A percentile compares a stretch with the other conserved stretches of the same genome.
Conservation (phyloP, 2,797 vertebrate genomes). For the Cyclopterus lumpus region DNA sequence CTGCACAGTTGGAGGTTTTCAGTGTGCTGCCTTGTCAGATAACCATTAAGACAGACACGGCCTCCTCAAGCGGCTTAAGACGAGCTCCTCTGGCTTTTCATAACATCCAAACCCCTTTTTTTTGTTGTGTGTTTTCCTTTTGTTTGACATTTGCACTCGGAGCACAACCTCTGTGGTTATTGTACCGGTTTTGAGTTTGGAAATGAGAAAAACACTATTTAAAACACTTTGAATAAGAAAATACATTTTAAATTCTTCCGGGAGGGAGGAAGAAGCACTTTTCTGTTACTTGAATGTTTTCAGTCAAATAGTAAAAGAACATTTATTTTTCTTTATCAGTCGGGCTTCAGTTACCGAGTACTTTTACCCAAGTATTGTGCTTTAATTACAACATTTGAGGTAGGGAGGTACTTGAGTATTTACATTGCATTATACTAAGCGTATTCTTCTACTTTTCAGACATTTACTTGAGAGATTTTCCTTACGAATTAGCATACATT, state of each 20-base stretch:
- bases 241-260: no score
- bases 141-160: slow-evolving; percentile 31
- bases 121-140: slow-evolving; percentile 11
- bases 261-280: background rate
- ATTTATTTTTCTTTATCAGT: background rate
- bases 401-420: background rate
- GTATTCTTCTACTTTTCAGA: background rate
- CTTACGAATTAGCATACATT: background rate
- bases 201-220: background rate
- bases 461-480: background rate
- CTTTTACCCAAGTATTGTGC: background rate
- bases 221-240: background rate
- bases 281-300: background rate
- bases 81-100: slow-evolving; percentile 35
- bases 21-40: slow-evolving; percentile 60
- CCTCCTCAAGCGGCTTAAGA: slow-evolving; percentile 9
- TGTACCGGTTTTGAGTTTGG: background rate
- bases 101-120: slow-evolving; percentile 1
- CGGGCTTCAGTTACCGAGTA: background rate
- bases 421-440: background rate
- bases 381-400: background rate
- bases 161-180: background rate
- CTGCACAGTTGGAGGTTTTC: slow-evolving; percentile 66
- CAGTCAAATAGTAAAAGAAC: background rate
- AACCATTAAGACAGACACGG: slow-evolving; percentile 51